A percentile compares a stretch with the other conserved stretches of the same genome.
Conservation (phyloP, 2,797 vertebrate species). For the Sebastes nivosus region DNA sequence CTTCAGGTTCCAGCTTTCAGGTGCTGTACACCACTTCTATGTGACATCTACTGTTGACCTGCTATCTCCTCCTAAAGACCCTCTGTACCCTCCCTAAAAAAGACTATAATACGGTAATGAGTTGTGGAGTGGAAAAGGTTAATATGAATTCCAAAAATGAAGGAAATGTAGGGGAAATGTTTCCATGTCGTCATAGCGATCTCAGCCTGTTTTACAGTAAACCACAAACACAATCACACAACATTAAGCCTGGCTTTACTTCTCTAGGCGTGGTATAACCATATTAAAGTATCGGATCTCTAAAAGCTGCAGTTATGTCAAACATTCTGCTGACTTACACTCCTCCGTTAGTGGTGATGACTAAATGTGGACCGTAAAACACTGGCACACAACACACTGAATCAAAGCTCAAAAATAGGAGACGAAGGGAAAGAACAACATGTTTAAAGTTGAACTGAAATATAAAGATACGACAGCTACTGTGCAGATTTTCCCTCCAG, state of each 20-base stretch:
- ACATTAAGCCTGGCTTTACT: constrained; percentile 1
- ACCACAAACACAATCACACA: constrained; percentile 15
- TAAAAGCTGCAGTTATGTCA: constrained; percentile 18
- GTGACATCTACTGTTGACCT: no score
- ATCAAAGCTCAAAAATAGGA: not conserved
- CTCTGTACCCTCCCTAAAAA: no score
- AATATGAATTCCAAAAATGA: not conserved
- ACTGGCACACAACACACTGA: constrained; percentile 6
- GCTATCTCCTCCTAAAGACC: no score
- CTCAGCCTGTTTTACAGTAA: not conserved
- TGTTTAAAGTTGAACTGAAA: not conserved
- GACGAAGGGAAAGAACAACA: not conserved
- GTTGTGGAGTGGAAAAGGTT: no score
- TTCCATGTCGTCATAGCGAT: not conserved
- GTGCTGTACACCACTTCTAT: no score
- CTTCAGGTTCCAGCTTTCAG: no score
- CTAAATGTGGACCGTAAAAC: constrained; percentile 6
- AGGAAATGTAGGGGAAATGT: not conserved
- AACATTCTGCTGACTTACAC: constrained; percentile 19
- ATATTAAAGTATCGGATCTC: constrained; percentile 38
- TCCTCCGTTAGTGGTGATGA: constrained; percentile 16
- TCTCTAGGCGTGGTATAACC: not conserved
- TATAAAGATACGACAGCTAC: no score
- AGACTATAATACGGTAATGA: no score
- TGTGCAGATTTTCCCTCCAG: not conserved